Percentiles rank a stretch among this genome's conserved stretches.
These are phyloP conservation scores for Drosophila watanabei DNA, from an alignment of 1,140 invertebrate species.

Conservation along the genomic window DNA sequence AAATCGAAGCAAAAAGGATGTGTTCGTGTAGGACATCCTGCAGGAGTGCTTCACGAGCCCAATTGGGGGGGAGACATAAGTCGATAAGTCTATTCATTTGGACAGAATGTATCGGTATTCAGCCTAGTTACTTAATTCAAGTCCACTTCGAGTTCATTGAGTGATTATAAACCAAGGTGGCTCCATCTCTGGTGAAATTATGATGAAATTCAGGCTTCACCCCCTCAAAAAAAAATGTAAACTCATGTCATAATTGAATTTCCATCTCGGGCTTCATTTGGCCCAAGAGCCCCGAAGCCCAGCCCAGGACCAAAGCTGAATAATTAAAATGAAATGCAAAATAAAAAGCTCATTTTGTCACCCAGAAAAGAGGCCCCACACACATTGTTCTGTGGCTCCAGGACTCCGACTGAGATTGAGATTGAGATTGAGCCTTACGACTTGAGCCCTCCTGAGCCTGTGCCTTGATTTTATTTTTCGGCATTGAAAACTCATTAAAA, in stretches of 20 bases:
- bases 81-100: conserved; percentile 1
- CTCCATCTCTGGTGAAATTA: neutral
- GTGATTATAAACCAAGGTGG: neutral
- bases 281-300: conserved; percentile 12
- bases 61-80: neutral
- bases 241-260: conserved; percentile 78
- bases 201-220: no score
- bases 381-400: conserved; percentile 7
- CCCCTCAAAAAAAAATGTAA: conserved; percentile 49
- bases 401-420: neutral
- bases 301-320: conserved; percentile 13
- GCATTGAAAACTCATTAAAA: conserved; percentile 78
- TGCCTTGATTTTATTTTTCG: conserved; percentile 25
- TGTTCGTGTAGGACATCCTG: conserved; percentile 5
- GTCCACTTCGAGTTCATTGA: neutral
- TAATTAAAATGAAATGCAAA: conserved; percentile 68
- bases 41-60: neutral
- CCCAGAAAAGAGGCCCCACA: conserved; percentile 23
- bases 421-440: conserved; percentile 33
- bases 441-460: conserved; percentile 34
- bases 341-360: conserved; percentile 69
- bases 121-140: neutral
- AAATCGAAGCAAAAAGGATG: conserved; percentile 30
- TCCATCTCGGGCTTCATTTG: conserved; percentile 56
- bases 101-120: neutral